A percentile compares a stretch with the other conserved stretches of the same genome.
phyloP scores from a whole-genome alignment of 2,113 vertebrate genomes.

The Anoura caudifer region DNA sequence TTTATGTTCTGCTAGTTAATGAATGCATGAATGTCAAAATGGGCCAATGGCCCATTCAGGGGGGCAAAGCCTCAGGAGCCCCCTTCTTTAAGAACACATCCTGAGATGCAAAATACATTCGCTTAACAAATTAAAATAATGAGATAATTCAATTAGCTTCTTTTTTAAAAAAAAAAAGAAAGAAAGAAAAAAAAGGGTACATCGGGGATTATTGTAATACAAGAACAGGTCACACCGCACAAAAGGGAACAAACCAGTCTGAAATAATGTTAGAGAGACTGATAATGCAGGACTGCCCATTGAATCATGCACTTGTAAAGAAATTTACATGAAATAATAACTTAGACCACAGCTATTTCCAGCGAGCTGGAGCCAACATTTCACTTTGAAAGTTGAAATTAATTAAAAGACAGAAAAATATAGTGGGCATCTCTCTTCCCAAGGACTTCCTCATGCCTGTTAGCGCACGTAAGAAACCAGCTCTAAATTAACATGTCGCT shows the following conservation, averaged over 20 bases:
- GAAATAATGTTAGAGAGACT: slow-evolving; percentile 90
- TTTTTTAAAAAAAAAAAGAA: slow-evolving; percentile 82
- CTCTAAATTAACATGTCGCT: slow-evolving; percentile 83
- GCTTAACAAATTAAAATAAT: slow-evolving; percentile 98
- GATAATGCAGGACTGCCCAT: slow-evolving; percentile 86
- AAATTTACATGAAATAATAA: slow-evolving; percentile 86
- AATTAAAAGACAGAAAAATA: slow-evolving; percentile 81
- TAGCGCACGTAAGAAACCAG: slow-evolving; percentile 70
- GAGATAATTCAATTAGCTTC: slow-evolving; percentile 99
- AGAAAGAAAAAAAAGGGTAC: slow-evolving; percentile 90
- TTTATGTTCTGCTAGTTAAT: slow-evolving; percentile 94
- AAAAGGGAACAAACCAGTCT: slow-evolving; percentile 92
- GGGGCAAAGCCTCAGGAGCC: slow-evolving; percentile 93
- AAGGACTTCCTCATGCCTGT: slow-evolving; percentile 75
- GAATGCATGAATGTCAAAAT: slow-evolving; percentile 98
- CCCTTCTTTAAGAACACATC: slow-evolving; percentile 94
- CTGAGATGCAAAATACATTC: slow-evolving; percentile 98
- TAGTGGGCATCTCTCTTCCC: slow-evolving; percentile 75
- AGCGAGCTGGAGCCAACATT: slow-evolving; percentile 65
- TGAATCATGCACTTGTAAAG: slow-evolving; percentile 89
- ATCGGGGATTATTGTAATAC: slow-evolving; percentile 96
- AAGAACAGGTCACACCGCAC: slow-evolving; percentile 89
- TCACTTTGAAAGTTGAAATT: slow-evolving; percentile 78
- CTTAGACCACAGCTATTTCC: slow-evolving; percentile 78
- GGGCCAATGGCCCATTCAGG: slow-evolving; percentile 96